Evolutionary conservation across 1,140 invertebrate species (phyloP), one percentile per base, ranked within the genome.

Genomic region (Philopotamus ludificatus): DNA sequence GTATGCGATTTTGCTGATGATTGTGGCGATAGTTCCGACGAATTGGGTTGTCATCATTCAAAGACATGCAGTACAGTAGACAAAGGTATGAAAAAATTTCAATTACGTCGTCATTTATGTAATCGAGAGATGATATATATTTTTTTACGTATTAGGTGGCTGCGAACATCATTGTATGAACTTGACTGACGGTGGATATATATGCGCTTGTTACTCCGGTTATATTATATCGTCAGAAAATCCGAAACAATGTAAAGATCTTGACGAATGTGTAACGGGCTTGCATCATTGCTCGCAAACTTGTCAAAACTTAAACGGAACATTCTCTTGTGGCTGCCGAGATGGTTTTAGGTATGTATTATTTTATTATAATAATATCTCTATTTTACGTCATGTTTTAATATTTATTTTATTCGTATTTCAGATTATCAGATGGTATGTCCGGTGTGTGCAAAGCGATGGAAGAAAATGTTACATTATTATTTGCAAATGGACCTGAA

Each of bases 91-190:
- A 8, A 15, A 15, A 20, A 47, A 20, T 15, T 47, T 47, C 7
- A 15, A 47, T 7, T 47, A 47, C 16, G 45, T 15, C 16, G 4
- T 9, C 0, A 51, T 62, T 10, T 22, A 3, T 55, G 34, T 34
- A 18, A 1, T 2, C 18, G 21, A n/a, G n/a, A n/a, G n/a, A 53
- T 50, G 10, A 50, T 16, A 51, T 51, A 51, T 51, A 9, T 10
- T 18, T 51, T 51, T 51, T 7, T 51, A 8, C 41, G 7, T 70
- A 57, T 70, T 74, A 74, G 95, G 95, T n/a, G 94, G 94, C 0
- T 98, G 96, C 80, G 87, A 95, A 73, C 94, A 98, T 71, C 88
- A 89, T 63, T 98, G 96, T 72, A 89, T 89, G 42, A 92, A 94
- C 73, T 77, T 97, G 0, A 89, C 88, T 0, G 85, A 87, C 1